These are phyloP conservation scores for Gymnarchus niloticus DNA, from an alignment of 2,113 vertebrate genomes.

Conservation along the genomic window DNA sequence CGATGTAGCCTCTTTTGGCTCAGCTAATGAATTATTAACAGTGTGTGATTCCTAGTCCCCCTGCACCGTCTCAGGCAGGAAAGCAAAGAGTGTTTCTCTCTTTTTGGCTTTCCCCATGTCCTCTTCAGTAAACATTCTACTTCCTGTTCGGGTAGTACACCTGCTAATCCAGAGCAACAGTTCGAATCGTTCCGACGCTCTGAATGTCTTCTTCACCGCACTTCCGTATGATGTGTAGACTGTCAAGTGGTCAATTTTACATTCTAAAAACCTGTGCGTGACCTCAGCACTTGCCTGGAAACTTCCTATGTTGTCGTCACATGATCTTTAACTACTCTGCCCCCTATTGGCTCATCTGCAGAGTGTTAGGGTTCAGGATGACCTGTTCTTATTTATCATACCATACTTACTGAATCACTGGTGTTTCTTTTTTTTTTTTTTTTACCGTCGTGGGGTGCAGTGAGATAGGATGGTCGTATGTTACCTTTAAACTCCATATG, in stretches of 20 bases:
- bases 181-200: background rate
- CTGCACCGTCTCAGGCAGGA: background rate
- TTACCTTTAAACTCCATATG: too few species aligned
- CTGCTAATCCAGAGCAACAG: background rate
- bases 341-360: too few species aligned
- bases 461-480: background rate
- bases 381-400: background rate
- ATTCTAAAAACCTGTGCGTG: too few species aligned
- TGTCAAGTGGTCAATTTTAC: too few species aligned
- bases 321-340: background rate
- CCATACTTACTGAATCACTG: background rate
- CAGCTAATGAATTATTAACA: constrained; percentile 11
- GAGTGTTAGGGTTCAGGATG: background rate
- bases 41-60: background rate
- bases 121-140: background rate
- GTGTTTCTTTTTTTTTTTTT: background rate
- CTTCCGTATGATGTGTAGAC: background rate
- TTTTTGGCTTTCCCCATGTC: background rate
- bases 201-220: background rate
- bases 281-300: background rate
- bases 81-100: background rate
- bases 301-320: background rate
- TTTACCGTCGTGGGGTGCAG: background rate
- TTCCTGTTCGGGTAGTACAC: background rate
- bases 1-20: background rate